Evolutionary conservation across 2,888 invertebrate genomes (phyloP).

Genomic region (Metopia argyrocephala): DNA sequence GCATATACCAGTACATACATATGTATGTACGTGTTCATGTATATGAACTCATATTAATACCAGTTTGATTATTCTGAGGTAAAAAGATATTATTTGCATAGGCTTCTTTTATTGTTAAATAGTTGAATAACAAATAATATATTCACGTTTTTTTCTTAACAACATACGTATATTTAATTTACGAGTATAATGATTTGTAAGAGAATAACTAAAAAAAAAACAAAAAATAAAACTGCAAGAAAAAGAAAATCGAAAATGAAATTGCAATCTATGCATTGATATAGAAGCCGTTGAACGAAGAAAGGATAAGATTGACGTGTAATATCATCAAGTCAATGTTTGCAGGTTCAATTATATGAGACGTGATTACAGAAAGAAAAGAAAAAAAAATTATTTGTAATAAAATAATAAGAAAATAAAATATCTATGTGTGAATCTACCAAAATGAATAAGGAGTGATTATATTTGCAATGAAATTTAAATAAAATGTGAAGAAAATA

Average conservation of each 20-base stretch:
- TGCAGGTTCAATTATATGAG: conserved; percentile 21
- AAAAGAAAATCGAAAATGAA: conserved; percentile 14
- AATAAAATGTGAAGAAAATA: no score
- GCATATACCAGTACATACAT: neutral
- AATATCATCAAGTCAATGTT: neutral
- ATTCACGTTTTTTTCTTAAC: conserved; percentile 46
- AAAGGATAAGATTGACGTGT: neutral
- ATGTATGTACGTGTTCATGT: no score
- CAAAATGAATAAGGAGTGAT: no score
- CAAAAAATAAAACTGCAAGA: neutral
- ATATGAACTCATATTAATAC: neutral
- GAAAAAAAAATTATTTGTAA: conserved; percentile 1
- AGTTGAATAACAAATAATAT: conserved; percentile 12
- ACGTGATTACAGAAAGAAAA: neutral
- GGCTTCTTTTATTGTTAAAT: conserved; percentile 44
- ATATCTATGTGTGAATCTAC: no score
- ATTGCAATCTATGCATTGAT: conserved; percentile 11
- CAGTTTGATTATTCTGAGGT: conserved; percentile 23
- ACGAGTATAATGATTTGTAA: conserved; percentile 32
- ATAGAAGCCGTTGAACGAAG: neutral
- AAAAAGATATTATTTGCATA: conserved; percentile 38
- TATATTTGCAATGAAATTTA: no score
- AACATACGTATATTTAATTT: conserved; percentile 35
- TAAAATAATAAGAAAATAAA: no score
- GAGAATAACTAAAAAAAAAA: conserved; percentile 6